These are phyloP conservation scores for Acleris literana DNA, from an alignment of 2,888 invertebrate genomes.

Conservation along the genomic window DNA sequence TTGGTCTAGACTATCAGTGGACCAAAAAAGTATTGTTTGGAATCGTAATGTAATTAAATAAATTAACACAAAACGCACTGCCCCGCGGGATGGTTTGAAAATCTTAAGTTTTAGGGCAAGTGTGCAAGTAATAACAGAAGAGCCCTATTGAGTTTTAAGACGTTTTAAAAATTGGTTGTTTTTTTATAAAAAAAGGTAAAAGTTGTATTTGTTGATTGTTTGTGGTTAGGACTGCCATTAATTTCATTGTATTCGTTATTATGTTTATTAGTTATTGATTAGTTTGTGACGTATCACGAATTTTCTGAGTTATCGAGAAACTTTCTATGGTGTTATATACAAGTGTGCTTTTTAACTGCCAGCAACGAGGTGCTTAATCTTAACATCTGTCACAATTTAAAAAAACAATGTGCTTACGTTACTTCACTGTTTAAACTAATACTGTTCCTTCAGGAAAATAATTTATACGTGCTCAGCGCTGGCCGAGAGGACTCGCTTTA, in stretches of 20 bases:
- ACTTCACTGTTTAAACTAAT: not conserved
- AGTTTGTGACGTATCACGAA: conserved; percentile 19
- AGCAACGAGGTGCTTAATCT: conserved; percentile 20
- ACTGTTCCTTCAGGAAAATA: not conserved
- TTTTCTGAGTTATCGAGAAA: conserved; percentile 7
- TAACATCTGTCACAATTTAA: conserved; percentile 21
- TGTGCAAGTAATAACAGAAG: conserved; percentile 48
- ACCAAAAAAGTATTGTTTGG: not conserved
- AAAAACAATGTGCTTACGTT: not conserved
- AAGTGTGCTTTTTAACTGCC: conserved; percentile 22
- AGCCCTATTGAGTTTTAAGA: conserved; percentile 17
- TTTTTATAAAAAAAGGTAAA: conserved; percentile 11
- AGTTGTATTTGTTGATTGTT: conserved; percentile 25
- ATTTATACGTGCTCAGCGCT: no score
- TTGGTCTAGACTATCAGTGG: not conserved
- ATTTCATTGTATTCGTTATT: conserved; percentile 21
- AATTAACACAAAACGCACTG: not conserved
- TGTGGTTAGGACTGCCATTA: conserved; percentile 21
- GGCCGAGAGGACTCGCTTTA: no score
- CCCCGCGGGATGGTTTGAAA: conserved; percentile 3
- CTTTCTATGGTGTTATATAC: not conserved
- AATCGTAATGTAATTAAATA: not conserved
- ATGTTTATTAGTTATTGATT: conserved; percentile 16
- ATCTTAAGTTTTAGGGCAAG: conserved; percentile 46
- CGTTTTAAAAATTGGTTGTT: conserved; percentile 30